Evolutionary conservation across 2,888 invertebrate genomes (phyloP).

Genomic region (Nomada fucata): DNA sequence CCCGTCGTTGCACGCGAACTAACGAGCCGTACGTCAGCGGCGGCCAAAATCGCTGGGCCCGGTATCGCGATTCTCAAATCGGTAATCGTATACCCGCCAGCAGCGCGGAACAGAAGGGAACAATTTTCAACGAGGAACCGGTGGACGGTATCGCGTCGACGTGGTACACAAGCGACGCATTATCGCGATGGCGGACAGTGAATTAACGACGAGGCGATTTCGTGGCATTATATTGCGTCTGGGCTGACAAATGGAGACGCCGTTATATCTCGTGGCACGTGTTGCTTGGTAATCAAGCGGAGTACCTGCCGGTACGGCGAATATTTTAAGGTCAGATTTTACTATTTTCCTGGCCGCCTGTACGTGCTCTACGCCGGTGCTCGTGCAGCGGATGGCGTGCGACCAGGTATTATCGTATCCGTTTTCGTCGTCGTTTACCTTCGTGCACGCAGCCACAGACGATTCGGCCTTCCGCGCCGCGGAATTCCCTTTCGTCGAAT

Average conservation of each 20-base stretch:
- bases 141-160: conserved; percentile 37
- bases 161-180: conserved; percentile 53
- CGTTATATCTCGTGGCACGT: conserved; percentile 67
- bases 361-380: conserved; percentile 39
- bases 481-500: conserved; percentile 57
- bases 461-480: conserved; percentile 37
- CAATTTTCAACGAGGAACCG: conserved; percentile 31
- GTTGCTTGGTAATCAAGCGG: conserved; percentile 78
- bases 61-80: conserved; percentile 40
- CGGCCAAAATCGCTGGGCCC: conserved; percentile 43
- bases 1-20: not conserved
- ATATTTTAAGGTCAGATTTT: conserved; percentile 81
- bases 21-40: not conserved
- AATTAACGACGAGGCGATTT: conserved; percentile 71
- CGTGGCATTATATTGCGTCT: conserved; percentile 68
- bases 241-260: conserved; percentile 70
- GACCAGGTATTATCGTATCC: conserved; percentile 74
- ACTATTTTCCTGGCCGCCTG: conserved; percentile 74
- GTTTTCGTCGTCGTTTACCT: conserved; percentile 68
- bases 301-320: conserved; percentile 76
- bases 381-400: conserved; percentile 68
- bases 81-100: conserved; percentile 26
- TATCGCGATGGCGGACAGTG: conserved; percentile 67
- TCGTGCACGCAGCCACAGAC: conserved; percentile 49
- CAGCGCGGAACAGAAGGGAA: conserved; percentile 25